These are phyloP conservation scores for Phaonia tiefii DNA, from an alignment of 2,888 invertebrate species.

Conservation along the genomic window DNA sequence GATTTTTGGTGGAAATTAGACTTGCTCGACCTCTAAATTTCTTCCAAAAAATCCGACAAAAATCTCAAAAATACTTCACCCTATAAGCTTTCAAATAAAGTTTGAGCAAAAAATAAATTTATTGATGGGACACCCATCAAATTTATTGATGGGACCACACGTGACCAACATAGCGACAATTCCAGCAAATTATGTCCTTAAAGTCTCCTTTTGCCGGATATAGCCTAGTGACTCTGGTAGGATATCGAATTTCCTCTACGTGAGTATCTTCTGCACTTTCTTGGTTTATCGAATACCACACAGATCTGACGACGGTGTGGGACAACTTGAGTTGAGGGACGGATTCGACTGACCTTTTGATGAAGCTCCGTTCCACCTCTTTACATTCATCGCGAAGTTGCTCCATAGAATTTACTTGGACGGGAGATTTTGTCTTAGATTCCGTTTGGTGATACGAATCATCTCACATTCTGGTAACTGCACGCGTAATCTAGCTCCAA, in stretches of 20 bases:
- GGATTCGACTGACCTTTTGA: no score
- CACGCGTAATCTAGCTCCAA: slow-evolving; percentile 7
- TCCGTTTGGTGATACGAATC: slow-evolving; percentile 25
- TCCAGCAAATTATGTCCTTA: neutral
- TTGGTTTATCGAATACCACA: neutral
- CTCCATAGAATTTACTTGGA: slow-evolving; percentile 4
- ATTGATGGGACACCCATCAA: no score
- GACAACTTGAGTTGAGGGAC: no score
- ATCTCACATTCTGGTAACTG: slow-evolving; percentile 40
- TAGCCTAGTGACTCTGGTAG: neutral
- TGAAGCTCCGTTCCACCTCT: slow-evolving; percentile 13
- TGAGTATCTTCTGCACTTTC: no score
- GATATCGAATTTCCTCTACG: neutral
- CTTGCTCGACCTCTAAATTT: no score
- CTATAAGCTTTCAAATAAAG: no score
- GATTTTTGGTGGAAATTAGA: no score
- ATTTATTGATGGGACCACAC: no score
- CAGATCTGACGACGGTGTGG: neutral
- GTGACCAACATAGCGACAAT: neutral
- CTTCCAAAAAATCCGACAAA: no score
- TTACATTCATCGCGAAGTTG: no score
- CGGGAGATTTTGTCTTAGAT: neutral
- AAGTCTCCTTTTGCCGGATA: neutral
- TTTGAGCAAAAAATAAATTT: no score
- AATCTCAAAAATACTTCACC: no score